Evolutionary conservation across 1,140 invertebrate genomes (phyloP).

Genomic region (Pomacea maculata): DNA sequence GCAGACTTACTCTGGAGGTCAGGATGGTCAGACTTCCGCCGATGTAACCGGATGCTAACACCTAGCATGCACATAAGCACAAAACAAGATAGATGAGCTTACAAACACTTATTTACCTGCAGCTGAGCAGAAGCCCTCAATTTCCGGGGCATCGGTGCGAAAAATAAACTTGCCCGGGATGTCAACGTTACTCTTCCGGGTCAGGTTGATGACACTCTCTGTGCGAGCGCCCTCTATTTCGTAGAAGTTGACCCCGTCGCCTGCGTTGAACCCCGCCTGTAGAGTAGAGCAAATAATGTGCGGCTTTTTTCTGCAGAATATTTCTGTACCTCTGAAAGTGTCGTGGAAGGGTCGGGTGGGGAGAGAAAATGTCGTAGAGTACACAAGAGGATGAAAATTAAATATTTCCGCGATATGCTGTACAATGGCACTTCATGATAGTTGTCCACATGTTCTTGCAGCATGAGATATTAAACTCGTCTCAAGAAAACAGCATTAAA

Average conservation of each 20-base stretch:
- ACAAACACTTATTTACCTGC: constrained; percentile 30
- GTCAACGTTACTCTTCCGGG: constrained; percentile 44
- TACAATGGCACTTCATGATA: too few species aligned
- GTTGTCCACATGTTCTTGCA: too few species aligned
- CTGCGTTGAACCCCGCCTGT: constrained; percentile 55
- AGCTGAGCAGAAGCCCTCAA: constrained; percentile 35
- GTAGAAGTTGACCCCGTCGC: constrained; percentile 35
- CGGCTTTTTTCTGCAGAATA: too few species aligned
- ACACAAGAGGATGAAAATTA: too few species aligned
- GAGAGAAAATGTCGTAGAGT: too few species aligned
- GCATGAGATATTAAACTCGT: too few species aligned
- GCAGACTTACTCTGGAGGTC: too few species aligned
- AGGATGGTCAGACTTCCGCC: not conserved
- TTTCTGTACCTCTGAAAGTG: too few species aligned
- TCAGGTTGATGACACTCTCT: constrained; percentile 44
- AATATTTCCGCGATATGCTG: too few species aligned
- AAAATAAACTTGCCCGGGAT: constrained; percentile 51
- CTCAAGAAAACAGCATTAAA: too few species aligned
- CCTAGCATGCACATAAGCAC: not conserved
- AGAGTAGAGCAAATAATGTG: too few species aligned
- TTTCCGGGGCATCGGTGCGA: constrained; percentile 35
- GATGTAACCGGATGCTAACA: not conserved
- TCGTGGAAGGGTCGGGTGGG: too few species aligned
- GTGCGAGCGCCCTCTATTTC: constrained; percentile 46
- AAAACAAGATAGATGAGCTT: not conserved